Evolutionary conservation across 2,113 vertebrate genomes (phyloP).

Genomic region (Pao palembangensis): DNA sequence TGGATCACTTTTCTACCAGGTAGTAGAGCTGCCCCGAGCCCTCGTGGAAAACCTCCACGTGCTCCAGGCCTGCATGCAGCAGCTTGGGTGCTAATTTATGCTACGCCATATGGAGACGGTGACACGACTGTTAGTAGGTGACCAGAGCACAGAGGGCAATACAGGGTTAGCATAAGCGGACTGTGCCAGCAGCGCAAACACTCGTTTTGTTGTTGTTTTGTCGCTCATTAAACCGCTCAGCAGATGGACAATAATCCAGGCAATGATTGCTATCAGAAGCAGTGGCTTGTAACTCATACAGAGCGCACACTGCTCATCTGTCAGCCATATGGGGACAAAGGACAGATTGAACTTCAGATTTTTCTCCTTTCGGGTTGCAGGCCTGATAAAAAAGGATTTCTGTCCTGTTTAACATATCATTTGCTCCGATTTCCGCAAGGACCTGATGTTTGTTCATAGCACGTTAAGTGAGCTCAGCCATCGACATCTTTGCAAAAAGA

Average conservation of each 20-base stretch:
- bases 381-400: constrained; percentile 3
- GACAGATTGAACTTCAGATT: constrained; percentile 38
- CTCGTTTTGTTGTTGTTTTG: constrained; percentile 70
- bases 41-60: constrained; percentile 30
- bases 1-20: no score
- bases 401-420: background rate
- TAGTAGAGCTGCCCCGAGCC: background rate
- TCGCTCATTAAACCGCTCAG: constrained; percentile 66
- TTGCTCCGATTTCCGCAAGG: constrained; percentile 28
- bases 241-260: constrained; percentile 73
- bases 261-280: constrained; percentile 62
- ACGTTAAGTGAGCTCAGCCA: constrained; percentile 38
- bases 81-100: constrained; percentile 55
- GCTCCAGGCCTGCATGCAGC: constrained; percentile 18
- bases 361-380: constrained; percentile 1
- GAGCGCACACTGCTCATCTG: constrained; percentile 57
- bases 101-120: constrained; percentile 58
- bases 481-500: constrained; percentile 66
- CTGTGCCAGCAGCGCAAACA: constrained; percentile 56
- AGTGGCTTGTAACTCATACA: constrained; percentile 69
- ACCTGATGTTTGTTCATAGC: constrained; percentile 47
- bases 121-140: constrained; percentile 54
- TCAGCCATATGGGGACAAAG: constrained; percentile 49
- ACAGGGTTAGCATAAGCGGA: constrained; percentile 61
- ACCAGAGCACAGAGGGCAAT: constrained; percentile 57